Base-by-base conservation (phyloP, 1,140 invertebrate genomes). In the Nephotettix cincticeps region DNA sequence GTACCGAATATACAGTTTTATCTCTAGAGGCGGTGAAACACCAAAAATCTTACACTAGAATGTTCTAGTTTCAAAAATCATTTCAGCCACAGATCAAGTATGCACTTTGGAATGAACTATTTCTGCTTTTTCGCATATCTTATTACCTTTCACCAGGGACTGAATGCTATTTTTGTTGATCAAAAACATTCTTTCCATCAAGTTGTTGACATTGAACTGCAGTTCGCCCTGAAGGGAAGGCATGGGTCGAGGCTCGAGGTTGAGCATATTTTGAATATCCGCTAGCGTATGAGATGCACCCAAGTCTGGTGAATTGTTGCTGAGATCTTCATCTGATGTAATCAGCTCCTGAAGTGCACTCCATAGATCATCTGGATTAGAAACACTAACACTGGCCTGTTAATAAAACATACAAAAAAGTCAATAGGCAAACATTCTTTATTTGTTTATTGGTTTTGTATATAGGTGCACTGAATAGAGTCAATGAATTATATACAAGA, bases 351-450 rank as follows among this genome's bases (percentile, higher is more conserved):
- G 13, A 14, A 61, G 21, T 14, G 56, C 56, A 6, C 23, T 61
- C 56, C 56, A 61, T 29, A 61, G 56, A 14, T 13, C 56, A 61
- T 61, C 56, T 27, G 25, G 21, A 29, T 61, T 61, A 2, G 56
- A 14, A 2, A 29, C 56, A 61, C 56, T 61, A 9, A 61, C 6
- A n/a, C 21, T 27, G 28, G 56, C 56, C 56, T 61, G 56, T 61
- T 6, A 61, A 21, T 11, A 51, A 17, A 6, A 51, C 3, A 51
- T 17, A 51, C n/a, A n/a, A n/a, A n/a, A n/a, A n/a, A n/a, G n/a
- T n/a, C n/a, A n/a, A n/a, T n/a, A n/a, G n/a, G n/a, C n/a, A n/a
- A n/a, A n/a, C n/a, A n/a, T n/a, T n/a, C n/a, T n/a, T n/a, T n/a
- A n/a, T n/a, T n/a, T n/a, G n/a, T n/a, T n/a, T n/a, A n/a, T n/a